phyloP scores from a whole-genome alignment of 2,113 vertebrate genomes.

The Heterochromis multidens region DNA sequence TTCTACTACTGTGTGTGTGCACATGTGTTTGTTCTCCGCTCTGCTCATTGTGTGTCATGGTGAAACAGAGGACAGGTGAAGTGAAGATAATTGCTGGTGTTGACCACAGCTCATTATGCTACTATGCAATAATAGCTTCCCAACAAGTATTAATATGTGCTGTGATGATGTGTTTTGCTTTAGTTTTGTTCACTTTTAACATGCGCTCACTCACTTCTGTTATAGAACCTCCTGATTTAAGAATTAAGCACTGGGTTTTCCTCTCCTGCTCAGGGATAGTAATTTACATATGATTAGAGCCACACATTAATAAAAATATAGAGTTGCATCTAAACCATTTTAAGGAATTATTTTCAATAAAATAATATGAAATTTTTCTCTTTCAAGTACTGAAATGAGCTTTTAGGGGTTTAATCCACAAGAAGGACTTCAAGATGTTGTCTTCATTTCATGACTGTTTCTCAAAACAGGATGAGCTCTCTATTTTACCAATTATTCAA shows the following conservation, averaged over 20 bases:
- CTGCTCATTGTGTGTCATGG: neutral
- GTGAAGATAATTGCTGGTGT: neutral
- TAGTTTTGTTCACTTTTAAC: too few species aligned
- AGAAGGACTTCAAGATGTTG: neutral
- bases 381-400: too few species aligned
- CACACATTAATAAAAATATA: accelerated
- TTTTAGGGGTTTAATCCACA: neutral
- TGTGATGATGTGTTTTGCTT: neutral
- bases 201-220: too few species aligned
- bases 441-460: neutral
- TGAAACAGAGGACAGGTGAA: neutral
- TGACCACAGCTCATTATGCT: neutral
- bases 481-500: neutral
- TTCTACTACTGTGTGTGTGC: neutral
- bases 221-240: neutral
- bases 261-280: neutral
- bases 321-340: neutral
- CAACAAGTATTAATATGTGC: neutral
- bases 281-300: neutral
- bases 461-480: neutral
- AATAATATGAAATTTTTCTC: neutral
- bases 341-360: accelerated
- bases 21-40: neutral
- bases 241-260: neutral
- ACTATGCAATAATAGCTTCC: neutral